phyloP scores from a whole-genome alignment of 2,797 vertebrate genomes.

The Labroides dimidiatus region DNA sequence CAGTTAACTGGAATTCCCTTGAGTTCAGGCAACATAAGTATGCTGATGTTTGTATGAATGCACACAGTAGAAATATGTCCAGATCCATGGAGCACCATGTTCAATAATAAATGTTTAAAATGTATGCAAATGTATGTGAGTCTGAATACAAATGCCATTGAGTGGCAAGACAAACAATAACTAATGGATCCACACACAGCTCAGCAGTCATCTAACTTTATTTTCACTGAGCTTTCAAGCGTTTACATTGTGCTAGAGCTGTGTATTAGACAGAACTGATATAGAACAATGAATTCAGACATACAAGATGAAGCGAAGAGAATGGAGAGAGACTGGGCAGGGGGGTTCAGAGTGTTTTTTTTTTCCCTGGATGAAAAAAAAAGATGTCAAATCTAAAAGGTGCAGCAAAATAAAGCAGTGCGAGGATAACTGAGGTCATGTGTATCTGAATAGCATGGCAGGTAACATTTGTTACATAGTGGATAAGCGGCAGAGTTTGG shows the following conservation, averaged over 20 bases:
- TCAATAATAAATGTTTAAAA: slow-evolving; percentile 24
- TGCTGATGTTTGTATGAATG: background rate
- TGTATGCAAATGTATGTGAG: slow-evolving; percentile 36
- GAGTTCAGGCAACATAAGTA: background rate
- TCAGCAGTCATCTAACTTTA: slow-evolving; percentile 63
- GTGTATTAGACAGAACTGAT: slow-evolving; percentile 36
- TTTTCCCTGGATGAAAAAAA: slow-evolving; percentile 9
- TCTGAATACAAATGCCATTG: slow-evolving; percentile 27
- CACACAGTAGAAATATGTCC: slow-evolving; percentile 2
- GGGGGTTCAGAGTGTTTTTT: slow-evolving; percentile 5
- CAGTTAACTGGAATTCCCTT: background rate
- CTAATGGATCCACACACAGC: slow-evolving; percentile 22
- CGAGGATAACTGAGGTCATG: slow-evolving; percentile 34
- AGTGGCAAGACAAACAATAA: slow-evolving; percentile 53
- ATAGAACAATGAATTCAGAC: slow-evolving; percentile 42
- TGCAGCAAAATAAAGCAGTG: slow-evolving; percentile 45
- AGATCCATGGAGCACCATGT: slow-evolving; percentile 19
- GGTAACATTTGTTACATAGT: slow-evolving; percentile 1
- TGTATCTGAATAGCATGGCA: slow-evolving; percentile 22
- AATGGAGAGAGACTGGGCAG: background rate
- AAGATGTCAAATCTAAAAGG: slow-evolving; percentile 32
- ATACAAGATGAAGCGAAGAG: slow-evolving; percentile 10
- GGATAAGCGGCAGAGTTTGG: slow-evolving; percentile 1
- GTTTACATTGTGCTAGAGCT: slow-evolving; percentile 38
- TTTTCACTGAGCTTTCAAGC: slow-evolving; percentile 61